Conservation (phyloP, 2,888 invertebrate species). For the Diaprepes abbreviatus region DNA sequence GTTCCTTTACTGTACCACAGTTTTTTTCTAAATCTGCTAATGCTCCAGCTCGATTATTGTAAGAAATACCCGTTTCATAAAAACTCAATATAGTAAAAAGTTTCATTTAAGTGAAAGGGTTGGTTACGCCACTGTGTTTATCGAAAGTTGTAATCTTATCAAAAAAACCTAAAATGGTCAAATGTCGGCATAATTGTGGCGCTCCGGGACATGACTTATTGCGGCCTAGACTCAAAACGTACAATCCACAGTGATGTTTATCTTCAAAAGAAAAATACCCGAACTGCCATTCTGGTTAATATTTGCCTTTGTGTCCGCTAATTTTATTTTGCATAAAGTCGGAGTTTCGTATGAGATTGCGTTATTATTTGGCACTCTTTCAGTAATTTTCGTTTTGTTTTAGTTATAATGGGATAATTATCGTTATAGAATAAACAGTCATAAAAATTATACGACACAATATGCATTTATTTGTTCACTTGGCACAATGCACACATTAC, state of each 20-base stretch:
- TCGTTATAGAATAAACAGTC: constrained; percentile 7
- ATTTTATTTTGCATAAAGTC: constrained; percentile 46
- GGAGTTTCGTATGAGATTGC: constrained; percentile 34
- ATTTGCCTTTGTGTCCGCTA: constrained; percentile 42
- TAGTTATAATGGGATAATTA: constrained; percentile 35
- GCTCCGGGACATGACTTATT: constrained; percentile 39
- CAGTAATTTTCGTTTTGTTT: constrained; percentile 44
- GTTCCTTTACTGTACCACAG: too few relatives aligned
- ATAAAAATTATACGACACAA: constrained; percentile 23
- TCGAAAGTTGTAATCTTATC: constrained; percentile 36
- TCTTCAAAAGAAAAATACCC: constrained; percentile 48
- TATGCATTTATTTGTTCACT: constrained; percentile 13
- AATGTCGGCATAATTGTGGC: constrained; percentile 39
- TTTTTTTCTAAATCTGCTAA: too few relatives aligned
- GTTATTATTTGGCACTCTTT: constrained; percentile 44
- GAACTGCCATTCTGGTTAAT: constrained; percentile 43
- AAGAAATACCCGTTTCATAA: too few relatives aligned
- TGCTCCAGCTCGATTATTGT: too few relatives aligned
- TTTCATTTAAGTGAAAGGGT: too few relatives aligned
- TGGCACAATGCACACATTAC: neutral
- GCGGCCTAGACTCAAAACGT: constrained; percentile 40
- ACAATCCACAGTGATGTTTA: constrained; percentile 41
- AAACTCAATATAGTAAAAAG: too few relatives aligned
- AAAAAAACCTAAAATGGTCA: constrained; percentile 34
- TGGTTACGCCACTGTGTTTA: constrained; percentile 23